phyloP scores from a whole-genome alignment of 1,140 invertebrate species.

The Aradophagus sp. region DNA sequence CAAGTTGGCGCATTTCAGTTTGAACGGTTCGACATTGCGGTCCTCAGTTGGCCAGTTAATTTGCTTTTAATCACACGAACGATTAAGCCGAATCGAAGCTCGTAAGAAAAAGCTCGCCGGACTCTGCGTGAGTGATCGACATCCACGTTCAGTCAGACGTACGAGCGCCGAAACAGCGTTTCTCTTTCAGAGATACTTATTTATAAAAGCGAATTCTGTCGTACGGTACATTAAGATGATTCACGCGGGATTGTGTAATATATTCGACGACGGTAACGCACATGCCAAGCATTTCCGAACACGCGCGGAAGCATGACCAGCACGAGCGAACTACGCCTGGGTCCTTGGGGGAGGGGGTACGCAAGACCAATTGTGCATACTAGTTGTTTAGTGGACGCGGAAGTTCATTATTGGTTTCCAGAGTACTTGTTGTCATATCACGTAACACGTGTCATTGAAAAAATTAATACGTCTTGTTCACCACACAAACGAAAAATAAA shows the following conservation, averaged over 20 bases:
- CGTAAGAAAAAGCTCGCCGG: no score
- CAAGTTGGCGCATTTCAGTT: conserved; percentile 18
- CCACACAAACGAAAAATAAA: not conserved
- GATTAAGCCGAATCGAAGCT: conserved; percentile 20
- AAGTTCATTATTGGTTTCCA: conserved; percentile 65
- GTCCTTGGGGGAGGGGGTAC: conserved; percentile 47
- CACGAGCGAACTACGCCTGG: conserved; percentile 13
- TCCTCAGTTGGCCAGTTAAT: conserved; percentile 18
- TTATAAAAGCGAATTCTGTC: conserved; percentile 11
- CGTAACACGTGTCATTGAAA: conserved; percentile 25
- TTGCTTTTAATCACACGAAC: conserved; percentile 29
- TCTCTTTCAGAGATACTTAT: no score
- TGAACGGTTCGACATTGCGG: conserved; percentile 5
- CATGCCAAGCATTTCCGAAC: conserved; percentile 30
- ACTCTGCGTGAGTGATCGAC: conserved; percentile 5
- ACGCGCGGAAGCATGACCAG: conserved; percentile 30
- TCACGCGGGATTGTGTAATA: conserved; percentile 21
- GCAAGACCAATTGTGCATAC: conserved; percentile 45
- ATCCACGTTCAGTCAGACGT: not conserved
- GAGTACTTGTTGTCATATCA: conserved; percentile 39
- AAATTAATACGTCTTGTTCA: conserved; percentile 2
- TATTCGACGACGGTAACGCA: conserved; percentile 19
- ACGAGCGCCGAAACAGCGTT: no score
- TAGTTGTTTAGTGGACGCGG: conserved; percentile 60
- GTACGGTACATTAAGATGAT: conserved; percentile 7